Evolutionary conservation across 2,888 invertebrate species (phyloP).

Genomic region (Parnassius mnemosyne): DNA sequence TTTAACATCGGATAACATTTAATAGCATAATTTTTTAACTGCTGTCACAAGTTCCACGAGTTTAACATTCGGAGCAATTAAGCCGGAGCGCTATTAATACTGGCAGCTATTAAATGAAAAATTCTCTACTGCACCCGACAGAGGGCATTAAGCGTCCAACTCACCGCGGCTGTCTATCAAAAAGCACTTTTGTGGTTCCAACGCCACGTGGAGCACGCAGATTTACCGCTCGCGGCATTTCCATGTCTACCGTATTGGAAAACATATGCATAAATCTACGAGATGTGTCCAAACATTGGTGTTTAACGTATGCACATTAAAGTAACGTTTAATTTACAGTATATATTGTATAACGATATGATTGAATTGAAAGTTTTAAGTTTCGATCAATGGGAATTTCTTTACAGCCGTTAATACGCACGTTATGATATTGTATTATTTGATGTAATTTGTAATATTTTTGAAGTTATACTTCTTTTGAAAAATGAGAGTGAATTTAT

Average conservation of each 20-base stretch:
- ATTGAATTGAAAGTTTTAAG: too few relatives aligned
- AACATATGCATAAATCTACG: slow-evolving; percentile 31
- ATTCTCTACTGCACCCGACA: slow-evolving; percentile 54
- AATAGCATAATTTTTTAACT: slow-evolving; percentile 7
- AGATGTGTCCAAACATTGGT: slow-evolving; percentile 21
- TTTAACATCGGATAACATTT: background rate
- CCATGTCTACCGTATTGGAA: slow-evolving; percentile 57
- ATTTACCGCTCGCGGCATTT: slow-evolving; percentile 68
- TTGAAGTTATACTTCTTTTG: too few relatives aligned
- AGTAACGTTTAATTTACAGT: too few relatives aligned
- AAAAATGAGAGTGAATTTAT: too few relatives aligned
- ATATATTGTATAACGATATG: too few relatives aligned
- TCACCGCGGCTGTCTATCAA: slow-evolving; percentile 68
- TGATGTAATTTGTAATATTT: too few relatives aligned
- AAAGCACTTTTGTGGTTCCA: slow-evolving; percentile 67
- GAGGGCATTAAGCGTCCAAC: slow-evolving; percentile 32
- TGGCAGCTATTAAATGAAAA: slow-evolving; percentile 55
- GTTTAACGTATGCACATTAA: too few relatives aligned
- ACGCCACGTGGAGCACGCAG: slow-evolving; percentile 57
- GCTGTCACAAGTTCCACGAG: slow-evolving; percentile 23
- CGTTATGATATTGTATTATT: too few relatives aligned
- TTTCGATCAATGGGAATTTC: too few relatives aligned
- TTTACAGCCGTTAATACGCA: too few relatives aligned
- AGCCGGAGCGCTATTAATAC: slow-evolving; percentile 38
- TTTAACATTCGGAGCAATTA: slow-evolving; percentile 42